Percentiles rank a stretch among this genome's conserved stretches.
Conservation (phyloP, 2,797 vertebrate genomes). For the Austrolebias charrua region DNA sequence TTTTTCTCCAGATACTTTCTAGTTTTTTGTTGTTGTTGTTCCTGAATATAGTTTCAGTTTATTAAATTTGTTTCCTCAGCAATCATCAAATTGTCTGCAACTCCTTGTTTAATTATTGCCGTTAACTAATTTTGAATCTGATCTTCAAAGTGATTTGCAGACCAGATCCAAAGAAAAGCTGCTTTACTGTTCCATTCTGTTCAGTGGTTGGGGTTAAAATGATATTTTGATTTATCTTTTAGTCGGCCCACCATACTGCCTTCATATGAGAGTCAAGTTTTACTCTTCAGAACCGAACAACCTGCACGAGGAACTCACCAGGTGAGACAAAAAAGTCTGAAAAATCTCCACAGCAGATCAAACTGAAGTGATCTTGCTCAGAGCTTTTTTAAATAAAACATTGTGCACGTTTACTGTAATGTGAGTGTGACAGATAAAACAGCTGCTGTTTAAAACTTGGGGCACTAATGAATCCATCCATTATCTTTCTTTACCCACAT, state of each 20-base stretch:
- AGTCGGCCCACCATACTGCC: conserved; percentile 98
- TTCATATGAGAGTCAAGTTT: conserved; percentile 97
- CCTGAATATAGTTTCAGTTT: background rate
- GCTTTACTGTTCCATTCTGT: too few relatives aligned
- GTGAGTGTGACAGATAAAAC: too few relatives aligned
- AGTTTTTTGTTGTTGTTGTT: background rate
- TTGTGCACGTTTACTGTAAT: too few relatives aligned
- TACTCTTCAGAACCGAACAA: conserved; percentile 99
- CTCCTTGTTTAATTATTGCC: too few relatives aligned
- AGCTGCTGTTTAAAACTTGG: background rate
- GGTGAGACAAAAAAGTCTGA: conserved; percentile 70
- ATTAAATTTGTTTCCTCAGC: too few relatives aligned
- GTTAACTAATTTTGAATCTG: too few relatives aligned
- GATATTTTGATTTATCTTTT: conserved; percentile 8
- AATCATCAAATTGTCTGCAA: background rate
- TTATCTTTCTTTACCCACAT: too few relatives aligned
- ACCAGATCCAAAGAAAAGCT: too few relatives aligned
- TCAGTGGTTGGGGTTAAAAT: background rate
- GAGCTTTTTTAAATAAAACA: too few relatives aligned
- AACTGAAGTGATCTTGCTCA: background rate
- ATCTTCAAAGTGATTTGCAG: too few relatives aligned
- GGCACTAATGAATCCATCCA: background rate
- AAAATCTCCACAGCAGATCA: background rate
- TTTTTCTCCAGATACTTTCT: too few relatives aligned
- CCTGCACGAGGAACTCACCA: conserved; percentile 94